Percentiles rank a stretch among this genome's conserved stretches.
Conservation (phyloP, 2,888 invertebrate genomes). For the Aleiodes leptofemur region DNA sequence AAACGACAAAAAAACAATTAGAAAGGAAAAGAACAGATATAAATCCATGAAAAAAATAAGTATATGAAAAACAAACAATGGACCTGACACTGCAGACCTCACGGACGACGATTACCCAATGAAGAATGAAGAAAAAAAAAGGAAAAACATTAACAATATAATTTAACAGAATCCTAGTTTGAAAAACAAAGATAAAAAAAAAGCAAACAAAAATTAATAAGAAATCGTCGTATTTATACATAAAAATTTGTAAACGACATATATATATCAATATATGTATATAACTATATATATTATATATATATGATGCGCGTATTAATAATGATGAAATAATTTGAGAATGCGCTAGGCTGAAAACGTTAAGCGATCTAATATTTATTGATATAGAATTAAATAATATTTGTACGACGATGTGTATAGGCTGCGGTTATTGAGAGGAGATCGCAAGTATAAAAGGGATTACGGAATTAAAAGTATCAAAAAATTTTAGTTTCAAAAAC, state of each 20-base stretch:
- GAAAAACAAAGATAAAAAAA: too few species aligned
- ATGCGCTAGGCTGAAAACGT: constrained; percentile 59
- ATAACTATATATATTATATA: constrained; percentile 46
- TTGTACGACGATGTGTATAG: constrained; percentile 69
- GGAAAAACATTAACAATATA: constrained; percentile 37
- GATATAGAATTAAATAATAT: constrained; percentile 67
- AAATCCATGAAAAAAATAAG: neutral
- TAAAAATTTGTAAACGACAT: constrained; percentile 61
- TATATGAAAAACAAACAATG: neutral
- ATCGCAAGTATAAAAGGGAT: constrained; percentile 34
- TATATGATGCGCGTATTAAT: constrained; percentile 46
- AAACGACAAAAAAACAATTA: constrained; percentile 47
- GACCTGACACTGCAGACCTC: constrained; percentile 6
- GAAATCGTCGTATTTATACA: constrained; percentile 61
- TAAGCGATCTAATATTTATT: constrained; percentile 72
- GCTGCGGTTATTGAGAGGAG: constrained; percentile 44
- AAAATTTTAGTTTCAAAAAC: neutral
- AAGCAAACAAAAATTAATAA: too few species aligned
- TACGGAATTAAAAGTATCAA: constrained; percentile 26
- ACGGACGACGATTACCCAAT: neutral
- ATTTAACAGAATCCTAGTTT: constrained; percentile 30
- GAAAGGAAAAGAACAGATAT: neutral
- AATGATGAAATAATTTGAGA: constrained; percentile 5
- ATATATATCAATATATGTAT: constrained; percentile 37
- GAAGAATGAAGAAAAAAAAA: constrained; percentile 1